Evolutionary conservation across 2,113 vertebrate species (phyloP).

Genomic region (Alaudala cheleensis): DNA sequence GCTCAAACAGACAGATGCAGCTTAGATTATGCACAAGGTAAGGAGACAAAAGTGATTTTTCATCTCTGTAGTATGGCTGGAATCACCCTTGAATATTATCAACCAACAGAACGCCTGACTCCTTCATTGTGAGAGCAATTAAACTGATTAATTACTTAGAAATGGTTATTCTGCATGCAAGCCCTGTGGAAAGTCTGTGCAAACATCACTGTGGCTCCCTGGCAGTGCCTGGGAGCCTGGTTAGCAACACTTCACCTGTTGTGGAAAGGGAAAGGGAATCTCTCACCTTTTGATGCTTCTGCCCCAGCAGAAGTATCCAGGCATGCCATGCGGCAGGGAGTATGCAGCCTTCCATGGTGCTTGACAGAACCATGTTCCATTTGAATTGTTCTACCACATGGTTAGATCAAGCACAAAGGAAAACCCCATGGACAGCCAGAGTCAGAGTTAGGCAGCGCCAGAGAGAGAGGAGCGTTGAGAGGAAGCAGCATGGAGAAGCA

Average conservation of each 20-base stretch:
- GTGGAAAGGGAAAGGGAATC: conserved; percentile 44
- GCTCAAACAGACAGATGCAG: neutral
- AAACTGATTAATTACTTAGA: conserved; percentile 33
- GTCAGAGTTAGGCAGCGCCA: conserved; percentile 84
- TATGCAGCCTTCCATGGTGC: conserved; percentile 98
- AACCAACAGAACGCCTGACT: neutral
- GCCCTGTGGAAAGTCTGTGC: neutral
- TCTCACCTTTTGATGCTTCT: conserved; percentile 77
- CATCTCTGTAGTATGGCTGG: neutral
- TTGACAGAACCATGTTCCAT: conserved; percentile 99
- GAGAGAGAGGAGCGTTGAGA: conserved; percentile 88
- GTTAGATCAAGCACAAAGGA: conserved; percentile 99
- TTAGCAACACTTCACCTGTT: neutral
- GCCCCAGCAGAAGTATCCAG: conserved; percentile 80
- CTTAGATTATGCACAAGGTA: neutral
- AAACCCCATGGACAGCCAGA: conserved; percentile 90
- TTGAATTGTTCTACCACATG: conserved; percentile 99
- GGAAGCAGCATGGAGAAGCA: conserved; percentile 81
- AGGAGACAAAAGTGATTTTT: neutral
- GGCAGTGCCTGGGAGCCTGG: neutral
- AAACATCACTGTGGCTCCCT: neutral
- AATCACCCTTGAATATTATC: neutral
- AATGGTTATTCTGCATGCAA: conserved; percentile 58
- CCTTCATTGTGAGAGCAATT: neutral
- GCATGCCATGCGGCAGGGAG: conserved; percentile 90